These are phyloP conservation scores for Aphelocoma coerulescens DNA, from an alignment of 2,113 vertebrate genomes.

Conservation along the genomic window DNA sequence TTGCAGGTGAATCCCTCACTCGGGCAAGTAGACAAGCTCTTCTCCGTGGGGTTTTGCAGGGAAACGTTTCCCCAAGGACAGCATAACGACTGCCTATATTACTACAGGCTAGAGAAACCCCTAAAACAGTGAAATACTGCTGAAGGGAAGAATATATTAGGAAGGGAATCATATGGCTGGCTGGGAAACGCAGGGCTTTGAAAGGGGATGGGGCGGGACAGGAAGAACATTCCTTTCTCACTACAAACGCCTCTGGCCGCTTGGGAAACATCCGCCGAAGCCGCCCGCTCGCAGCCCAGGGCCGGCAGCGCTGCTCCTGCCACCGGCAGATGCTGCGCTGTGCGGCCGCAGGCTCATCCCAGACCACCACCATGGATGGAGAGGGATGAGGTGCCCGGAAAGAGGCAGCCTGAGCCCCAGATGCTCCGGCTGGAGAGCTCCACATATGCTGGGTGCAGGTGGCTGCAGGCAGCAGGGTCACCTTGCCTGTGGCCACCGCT, in stretches of 20 bases:
- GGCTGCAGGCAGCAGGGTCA: not conserved
- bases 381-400: constrained; percentile 27
- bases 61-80: not conserved
- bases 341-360: not conserved
- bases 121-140: not conserved
- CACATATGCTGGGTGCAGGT: not conserved
- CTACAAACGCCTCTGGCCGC: constrained; percentile 2
- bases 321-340: not conserved
- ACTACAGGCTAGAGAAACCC: not conserved
- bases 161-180: constrained; percentile 16
- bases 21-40: not conserved
- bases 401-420: constrained; percentile 52
- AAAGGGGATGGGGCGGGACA: constrained; percentile 16
- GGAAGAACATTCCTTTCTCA: constrained; percentile 55
- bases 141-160: not conserved
- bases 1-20: not conserved
- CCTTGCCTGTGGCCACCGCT: not conserved
- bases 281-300: not conserved
- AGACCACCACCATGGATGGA: not conserved
- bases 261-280: not conserved
- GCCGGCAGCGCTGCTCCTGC: not conserved
- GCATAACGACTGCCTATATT: not conserved
- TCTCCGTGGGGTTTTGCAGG: not conserved
- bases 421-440: constrained; percentile 4
- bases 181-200: not conserved